Base-by-base conservation (phyloP, 2,888 invertebrate species). In the Heliconius erato region DNA sequence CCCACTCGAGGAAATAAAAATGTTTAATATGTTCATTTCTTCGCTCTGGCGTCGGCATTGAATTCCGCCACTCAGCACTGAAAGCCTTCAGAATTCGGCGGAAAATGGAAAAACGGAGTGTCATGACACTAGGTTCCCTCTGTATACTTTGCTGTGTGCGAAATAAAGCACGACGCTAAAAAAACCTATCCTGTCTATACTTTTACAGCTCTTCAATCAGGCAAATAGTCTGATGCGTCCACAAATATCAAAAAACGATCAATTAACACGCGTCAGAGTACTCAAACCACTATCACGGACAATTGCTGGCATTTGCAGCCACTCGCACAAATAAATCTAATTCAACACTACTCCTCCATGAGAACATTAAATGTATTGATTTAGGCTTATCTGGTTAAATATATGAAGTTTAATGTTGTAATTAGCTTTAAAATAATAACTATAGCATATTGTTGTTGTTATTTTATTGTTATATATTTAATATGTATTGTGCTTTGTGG, bases 251-350 rank as follows among this genome's bases (percentile, higher is more conserved):
- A 86, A 88, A 86, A 86, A 89, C 90, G 92, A 91, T 92, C 91
- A 91, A 91, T 91, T 90, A 89, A 88, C 90, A 89, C 90, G 91
- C 89, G 90, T 87, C 89, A 86, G 86, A 87, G 90, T 91, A 91
- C 92, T 91, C 88, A 82, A 84, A 85, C 85, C 90, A 90, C 90
- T 88, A 89, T 88, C 84, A 84, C 82, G 87, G 49, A 78, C 82
- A 79, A 80, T 80, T 79, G 78, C 69, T 40, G 69, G 74, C 79
- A 80, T 82, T 83, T 71, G 32, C 71, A 80, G 76, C 67, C 80
- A 77, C 72, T 84, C 67, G 79, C 67, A 71, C 67, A 35, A 80
- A 74, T 59, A 74, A 26, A 26, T 67, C 49, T 72, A 32, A 74
- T 63, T n/a, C 59, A 35, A 59, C 59, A 35, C 32, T 49, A 49